A percentile compares a stretch with the other conserved stretches of the same genome.
Evolutionary conservation across 2,888 invertebrate species (phyloP).

Genomic region (Adineta ricciae): DNA sequence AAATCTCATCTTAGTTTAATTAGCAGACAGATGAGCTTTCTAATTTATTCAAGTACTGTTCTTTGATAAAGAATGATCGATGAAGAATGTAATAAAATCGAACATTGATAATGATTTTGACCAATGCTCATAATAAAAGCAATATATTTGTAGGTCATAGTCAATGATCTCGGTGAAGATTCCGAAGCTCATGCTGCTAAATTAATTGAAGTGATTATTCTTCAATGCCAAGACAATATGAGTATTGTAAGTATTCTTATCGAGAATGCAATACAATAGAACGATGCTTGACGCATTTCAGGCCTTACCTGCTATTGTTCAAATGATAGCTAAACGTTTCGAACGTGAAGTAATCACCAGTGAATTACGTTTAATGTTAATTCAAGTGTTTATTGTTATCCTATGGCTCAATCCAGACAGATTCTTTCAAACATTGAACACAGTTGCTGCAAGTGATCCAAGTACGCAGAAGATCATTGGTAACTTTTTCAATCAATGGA

Average conservation of each 20-base stretch:
- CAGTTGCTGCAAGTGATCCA: slow-evolving; percentile 48
- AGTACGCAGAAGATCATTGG: background rate
- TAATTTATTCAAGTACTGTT: no score
- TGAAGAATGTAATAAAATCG: no score
- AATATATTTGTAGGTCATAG: slow-evolving; percentile 50
- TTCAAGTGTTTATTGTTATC: slow-evolving; percentile 87
- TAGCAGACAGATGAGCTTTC: no score
- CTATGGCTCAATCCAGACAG: slow-evolving; percentile 67
- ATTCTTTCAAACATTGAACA: slow-evolving; percentile 91
- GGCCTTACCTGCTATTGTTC: slow-evolving; percentile 70
- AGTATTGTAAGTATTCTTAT: slow-evolving; percentile 55
- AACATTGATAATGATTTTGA: no score
- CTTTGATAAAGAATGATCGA: no score
- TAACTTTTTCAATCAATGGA: slow-evolving; percentile 32
- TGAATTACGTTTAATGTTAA: slow-evolving; percentile 78
- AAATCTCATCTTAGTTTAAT: no score
- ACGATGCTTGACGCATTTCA: background rate
- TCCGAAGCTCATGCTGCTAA: slow-evolving; percentile 92
- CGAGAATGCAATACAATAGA: background rate
- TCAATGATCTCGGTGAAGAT: slow-evolving; percentile 71
- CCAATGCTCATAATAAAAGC: no score
- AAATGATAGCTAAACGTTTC: slow-evolving; percentile 74
- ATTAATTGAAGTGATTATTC: slow-evolving; percentile 81
- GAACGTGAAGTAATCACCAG: slow-evolving; percentile 81
- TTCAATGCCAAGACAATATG: slow-evolving; percentile 69